Evolutionary conservation across 2,113 vertebrate species (phyloP).

Genomic region (Lepus timidus): DNA sequence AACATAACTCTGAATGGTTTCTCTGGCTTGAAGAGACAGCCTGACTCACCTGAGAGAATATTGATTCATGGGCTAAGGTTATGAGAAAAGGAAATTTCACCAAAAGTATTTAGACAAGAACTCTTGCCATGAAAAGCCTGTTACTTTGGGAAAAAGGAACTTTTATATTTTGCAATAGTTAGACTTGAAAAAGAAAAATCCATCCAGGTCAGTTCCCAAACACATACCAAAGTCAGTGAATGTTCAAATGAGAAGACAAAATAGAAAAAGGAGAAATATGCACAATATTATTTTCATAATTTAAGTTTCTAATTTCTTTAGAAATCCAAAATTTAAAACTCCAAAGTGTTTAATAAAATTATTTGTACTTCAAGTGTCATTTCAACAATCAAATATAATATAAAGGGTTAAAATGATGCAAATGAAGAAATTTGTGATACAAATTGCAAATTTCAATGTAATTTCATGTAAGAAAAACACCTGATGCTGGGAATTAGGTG

Average conservation of each 20-base stretch:
- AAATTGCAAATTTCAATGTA: conserved; percentile 38
- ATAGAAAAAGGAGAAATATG: neutral
- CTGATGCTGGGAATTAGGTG: neutral
- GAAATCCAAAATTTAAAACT: conserved; percentile 41
- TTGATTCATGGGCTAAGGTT: neutral
- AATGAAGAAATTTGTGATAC: too few species aligned
- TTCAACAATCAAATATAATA: neutral
- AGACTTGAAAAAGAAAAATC: neutral
- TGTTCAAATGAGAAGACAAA: neutral
- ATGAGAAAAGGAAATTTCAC: neutral
- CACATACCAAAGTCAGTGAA: neutral
- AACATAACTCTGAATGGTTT: neutral
- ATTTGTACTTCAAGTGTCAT: neutral
- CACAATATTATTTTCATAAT: neutral
- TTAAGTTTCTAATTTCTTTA: conserved; percentile 7
- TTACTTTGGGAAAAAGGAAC: neutral
- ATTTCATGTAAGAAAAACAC: neutral
- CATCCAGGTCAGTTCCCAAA: conserved; percentile 1
- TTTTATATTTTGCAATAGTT: neutral
- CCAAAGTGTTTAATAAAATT: neutral
- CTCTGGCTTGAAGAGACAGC: neutral
- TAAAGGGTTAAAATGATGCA: neutral
- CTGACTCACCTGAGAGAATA: neutral
- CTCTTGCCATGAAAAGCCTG: neutral
- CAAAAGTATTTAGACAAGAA: conserved; percentile 3